Percentiles rank a stretch among this genome's conserved stretches.
Conservation (phyloP, 1,140 invertebrate genomes). For the Metopolophium dirhodum region DNA sequence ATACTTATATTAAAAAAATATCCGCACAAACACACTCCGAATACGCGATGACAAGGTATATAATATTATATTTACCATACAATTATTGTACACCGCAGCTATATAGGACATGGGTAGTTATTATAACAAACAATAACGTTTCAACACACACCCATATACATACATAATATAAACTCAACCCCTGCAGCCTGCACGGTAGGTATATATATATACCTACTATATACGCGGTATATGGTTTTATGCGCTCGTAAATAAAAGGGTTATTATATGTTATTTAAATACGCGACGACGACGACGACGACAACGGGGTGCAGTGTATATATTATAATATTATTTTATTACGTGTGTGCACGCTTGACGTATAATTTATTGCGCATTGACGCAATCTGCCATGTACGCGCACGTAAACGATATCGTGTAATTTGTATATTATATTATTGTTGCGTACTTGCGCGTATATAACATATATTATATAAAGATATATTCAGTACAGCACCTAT, state of each 20-base stretch:
- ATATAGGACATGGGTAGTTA: not conserved
- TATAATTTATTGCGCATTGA: constrained; percentile 10
- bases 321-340: not conserved
- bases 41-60: not conserved
- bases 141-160: not conserved
- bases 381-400: not conserved
- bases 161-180: not conserved
- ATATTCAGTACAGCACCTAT: too few relatives aligned
- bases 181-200: not conserved
- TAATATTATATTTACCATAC: not conserved
- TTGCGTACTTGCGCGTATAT: not conserved
- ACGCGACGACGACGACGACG: not conserved
- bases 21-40: not conserved
- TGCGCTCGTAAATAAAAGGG: constrained; percentile 24
- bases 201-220: not conserved
- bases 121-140: constrained; percentile 7
- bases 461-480: too few relatives aligned
- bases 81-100: not conserved
- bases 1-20: not conserved
- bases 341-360: constrained; percentile 9
- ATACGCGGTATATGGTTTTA: not conserved
- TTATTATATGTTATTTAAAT: not conserved
- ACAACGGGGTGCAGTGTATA: not conserved
- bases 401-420: constrained; percentile 1
- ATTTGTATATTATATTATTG: not conserved